Evolutionary conservation across 2,113 vertebrate genomes (phyloP).

Genomic region (Alethe diademata): DNA sequence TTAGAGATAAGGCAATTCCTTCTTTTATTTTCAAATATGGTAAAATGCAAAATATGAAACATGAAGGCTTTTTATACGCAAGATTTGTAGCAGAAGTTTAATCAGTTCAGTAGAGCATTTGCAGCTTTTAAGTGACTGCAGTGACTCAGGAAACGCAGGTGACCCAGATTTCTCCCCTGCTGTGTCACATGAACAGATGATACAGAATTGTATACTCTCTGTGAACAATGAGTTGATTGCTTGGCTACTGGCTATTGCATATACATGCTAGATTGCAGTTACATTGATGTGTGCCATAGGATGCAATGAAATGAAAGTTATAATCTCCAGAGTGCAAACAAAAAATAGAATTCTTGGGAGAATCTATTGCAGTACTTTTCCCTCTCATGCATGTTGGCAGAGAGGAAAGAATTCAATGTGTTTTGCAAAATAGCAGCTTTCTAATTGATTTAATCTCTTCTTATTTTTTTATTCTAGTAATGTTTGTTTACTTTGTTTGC

Average conservation of each 20-base stretch:
- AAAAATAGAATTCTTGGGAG: neutral
- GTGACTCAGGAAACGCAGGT: neutral
- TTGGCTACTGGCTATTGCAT: neutral
- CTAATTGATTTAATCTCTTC: neutral
- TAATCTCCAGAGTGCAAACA: neutral
- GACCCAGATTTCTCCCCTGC: constrained; percentile 27
- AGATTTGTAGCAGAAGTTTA: neutral
- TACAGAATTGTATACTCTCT: neutral
- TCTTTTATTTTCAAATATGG: neutral
- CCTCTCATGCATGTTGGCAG: neutral
- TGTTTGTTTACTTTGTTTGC: neutral
- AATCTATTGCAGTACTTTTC: neutral
- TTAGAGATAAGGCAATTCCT: neutral
- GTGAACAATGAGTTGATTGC: neutral
- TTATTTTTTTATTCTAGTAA: neutral
- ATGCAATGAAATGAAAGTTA: neutral
- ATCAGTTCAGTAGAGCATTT: neutral
- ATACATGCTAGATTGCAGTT: neutral
- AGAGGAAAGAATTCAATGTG: neutral
- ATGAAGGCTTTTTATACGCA: neutral
- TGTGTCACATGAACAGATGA: neutral
- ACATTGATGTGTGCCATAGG: neutral
- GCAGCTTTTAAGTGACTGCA: neutral
- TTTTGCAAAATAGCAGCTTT: neutral
- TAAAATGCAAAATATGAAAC: neutral